A percentile compares a stretch with the other conserved stretches of the same genome.
Conservation (phyloP, 2,888 invertebrate genomes). For the Megastigmus dorsalis region DNA sequence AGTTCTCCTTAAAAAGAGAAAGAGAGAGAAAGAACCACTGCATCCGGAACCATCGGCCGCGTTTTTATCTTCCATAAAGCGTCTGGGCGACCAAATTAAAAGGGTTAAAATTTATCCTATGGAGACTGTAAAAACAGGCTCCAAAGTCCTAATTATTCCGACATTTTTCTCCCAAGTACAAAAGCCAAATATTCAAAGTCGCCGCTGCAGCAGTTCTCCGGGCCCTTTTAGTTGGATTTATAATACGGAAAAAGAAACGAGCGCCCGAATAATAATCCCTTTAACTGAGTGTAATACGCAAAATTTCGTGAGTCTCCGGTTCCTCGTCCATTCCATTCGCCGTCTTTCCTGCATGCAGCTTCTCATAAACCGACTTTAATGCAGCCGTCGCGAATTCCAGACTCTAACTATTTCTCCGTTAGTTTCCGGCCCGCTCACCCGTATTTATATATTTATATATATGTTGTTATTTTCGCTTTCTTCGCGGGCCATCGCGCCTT, state of each 20-base stretch:
- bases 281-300: not conserved
- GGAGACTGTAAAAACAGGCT: not conserved
- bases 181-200: conserved; percentile 19
- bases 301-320: conserved; percentile 2
- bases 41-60: no score
- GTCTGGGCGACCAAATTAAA: conserved; percentile 8
- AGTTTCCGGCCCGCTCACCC: not conserved
- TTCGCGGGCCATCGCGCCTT: not conserved
- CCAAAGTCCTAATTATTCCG: not conserved
- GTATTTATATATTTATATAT: not conserved
- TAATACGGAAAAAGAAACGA: not conserved
- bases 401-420: not conserved
- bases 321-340: not conserved
- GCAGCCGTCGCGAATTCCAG: not conserved
- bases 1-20: no score
- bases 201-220: not conserved
- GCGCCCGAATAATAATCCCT: conserved; percentile 13
- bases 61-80: not conserved
- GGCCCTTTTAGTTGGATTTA: conserved; percentile 5
- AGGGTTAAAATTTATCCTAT: conserved; percentile 6
- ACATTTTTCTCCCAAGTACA: conserved; percentile 12
- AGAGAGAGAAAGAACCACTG: no score
- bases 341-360: no score
- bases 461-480: not conserved
- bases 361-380: no score